Evolutionary conservation across 1,140 invertebrate species (phyloP), one percentile per base, ranked within the genome.

Genomic region (Drosophila sproati): DNA sequence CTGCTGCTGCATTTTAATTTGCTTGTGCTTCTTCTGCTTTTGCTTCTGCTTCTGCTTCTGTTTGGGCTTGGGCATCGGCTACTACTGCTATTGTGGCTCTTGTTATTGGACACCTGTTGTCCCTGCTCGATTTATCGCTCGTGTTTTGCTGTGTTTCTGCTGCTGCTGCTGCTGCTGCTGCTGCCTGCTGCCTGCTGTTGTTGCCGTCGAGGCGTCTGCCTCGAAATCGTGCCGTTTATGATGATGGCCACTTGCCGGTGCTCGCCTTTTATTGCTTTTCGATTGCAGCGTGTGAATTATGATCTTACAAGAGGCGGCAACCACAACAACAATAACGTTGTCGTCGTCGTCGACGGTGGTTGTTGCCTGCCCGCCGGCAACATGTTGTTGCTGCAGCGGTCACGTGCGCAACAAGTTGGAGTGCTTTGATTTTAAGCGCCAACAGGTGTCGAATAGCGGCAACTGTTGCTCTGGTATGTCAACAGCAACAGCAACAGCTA

Each of bases 101-200:
- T 73, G 66, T 64, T 75, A 52, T 71, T 67, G 63, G 35, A 51
- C 82, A 86, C 78, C 81, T 86, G 81, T 85, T 85, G 82, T 60
- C 64, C 73, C 77, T 77, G 63, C 51, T 86, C 82, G 82, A 85
- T 86, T 86, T 85, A 86, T 85, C 60, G 73, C 59, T 56, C 50
- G 43, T 74, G 72, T 74, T 20, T 20, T 20, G 20, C 20, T 20
- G 20, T 70, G 66, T 39, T 59, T 62, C 35, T 57, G 64, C 31
- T 52, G 32, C 8, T 62, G 75, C 32, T 66, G 59, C 35, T 57
- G 64, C 31, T 52, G 32, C 8, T 62, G 75, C 32, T 66, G 59
- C 52, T 43, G 37, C 45, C 31, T 20, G 20, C 20, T 20, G 20
- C 20, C 20, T 62, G 34, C 5, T 37, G 45, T 37, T 57, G 20